Base-by-base conservation (phyloP, 2,888 invertebrate genomes). In the Lithophane semibrunnea region DNA sequence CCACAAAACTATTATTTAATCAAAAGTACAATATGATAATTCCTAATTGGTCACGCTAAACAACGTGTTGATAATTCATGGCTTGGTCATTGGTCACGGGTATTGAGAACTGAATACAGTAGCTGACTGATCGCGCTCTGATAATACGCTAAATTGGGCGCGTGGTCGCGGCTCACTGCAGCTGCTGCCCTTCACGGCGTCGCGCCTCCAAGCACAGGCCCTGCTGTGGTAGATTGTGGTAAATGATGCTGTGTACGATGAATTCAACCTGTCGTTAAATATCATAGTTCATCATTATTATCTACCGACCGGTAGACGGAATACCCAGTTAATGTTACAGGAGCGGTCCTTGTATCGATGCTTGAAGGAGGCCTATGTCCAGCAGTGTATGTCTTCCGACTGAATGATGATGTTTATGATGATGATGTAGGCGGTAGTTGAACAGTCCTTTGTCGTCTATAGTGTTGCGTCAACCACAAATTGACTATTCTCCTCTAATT, bases 61-160 rank as follows among this genome's bases (percentile, higher is more conserved):
- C 44, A 52, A 69, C 56, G 67, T 64, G 69, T 58, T n/a, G 60
- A 69, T 56, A 60, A 61, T 64, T 60, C 60, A 68, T 24, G 65
- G 63, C 60, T 68, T 12, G 61, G 4, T 8, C 29, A 69, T 75
- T 72, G 44, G 83, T 73, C 69, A 82, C 47, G 72, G 60, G 54
- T 70, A 72, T 75, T 58, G 76, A 81, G 49, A 29, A 29, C 63
- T 74, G 70, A 10, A 52, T 69, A 68, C 72, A 81, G 37, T 58
- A 21, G 60, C 44, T 56, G 37, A n/a, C 21, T 60, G 64, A 66
- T 13, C 77, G 70, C 75, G 79, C 74, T 88, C 86, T 86, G 70
- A 88, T 77, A 75, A 74, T 68, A 67, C 67, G 24, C 60, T 12
- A 56, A 75, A 82, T 77, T 81, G 42, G 60, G 67, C 60, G 66